Evolutionary conservation across 2,797 vertebrate genomes (phyloP).

Genomic region (Artibeus lituratus): DNA sequence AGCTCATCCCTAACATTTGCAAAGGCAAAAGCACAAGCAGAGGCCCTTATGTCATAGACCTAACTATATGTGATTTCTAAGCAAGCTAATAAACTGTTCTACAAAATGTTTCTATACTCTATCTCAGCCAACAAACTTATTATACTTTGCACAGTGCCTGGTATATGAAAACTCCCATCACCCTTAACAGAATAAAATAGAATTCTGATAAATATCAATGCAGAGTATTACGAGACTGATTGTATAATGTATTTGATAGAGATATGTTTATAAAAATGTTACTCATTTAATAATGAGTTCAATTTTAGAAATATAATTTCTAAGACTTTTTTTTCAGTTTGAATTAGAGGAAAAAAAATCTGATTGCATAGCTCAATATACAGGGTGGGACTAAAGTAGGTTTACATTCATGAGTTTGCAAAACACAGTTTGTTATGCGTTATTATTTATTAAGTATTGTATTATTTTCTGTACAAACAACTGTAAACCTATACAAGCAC

Average conservation of each 20-base stretch:
- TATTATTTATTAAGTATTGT: neutral
- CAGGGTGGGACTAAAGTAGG: neutral
- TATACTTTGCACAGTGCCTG: neutral
- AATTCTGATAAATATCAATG: neutral
- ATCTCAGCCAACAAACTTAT: neutral
- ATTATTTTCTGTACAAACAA: neutral
- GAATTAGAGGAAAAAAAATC: neutral
- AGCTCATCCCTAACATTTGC: neutral
- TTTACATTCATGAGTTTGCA: neutral
- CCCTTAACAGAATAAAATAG: neutral
- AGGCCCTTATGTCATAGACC: neutral
- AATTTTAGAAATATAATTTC: slow-evolving; percentile 22
- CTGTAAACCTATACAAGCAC: neutral
- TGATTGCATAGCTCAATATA: neutral
- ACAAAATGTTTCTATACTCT: neutral
- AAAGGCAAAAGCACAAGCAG: neutral
- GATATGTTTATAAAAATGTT: neutral
- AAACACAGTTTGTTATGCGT: neutral
- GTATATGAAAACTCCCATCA: neutral
- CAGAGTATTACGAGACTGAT: neutral
- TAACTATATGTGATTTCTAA: neutral
- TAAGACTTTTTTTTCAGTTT: neutral
- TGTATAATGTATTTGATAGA: neutral
- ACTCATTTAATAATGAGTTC: neutral
- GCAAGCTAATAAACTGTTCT: neutral